These are phyloP conservation scores for Drosophila subpulchrella DNA, from an alignment of 1,140 invertebrate species.

Conservation along the genomic window DNA sequence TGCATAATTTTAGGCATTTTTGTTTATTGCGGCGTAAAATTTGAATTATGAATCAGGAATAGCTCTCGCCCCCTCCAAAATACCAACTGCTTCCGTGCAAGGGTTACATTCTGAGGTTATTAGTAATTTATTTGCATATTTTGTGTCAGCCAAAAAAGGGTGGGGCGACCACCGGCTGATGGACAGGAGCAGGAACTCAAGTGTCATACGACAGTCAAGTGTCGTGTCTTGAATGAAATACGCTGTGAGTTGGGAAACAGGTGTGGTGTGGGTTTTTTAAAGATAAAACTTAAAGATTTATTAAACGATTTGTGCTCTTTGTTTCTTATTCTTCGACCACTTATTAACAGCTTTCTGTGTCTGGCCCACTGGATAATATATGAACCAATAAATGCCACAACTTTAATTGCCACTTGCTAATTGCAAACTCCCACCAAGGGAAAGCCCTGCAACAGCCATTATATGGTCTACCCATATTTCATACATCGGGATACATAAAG, in stretches of 20 bases:
- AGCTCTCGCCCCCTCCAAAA: constrained; percentile 9
- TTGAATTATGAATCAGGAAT: constrained; percentile 78
- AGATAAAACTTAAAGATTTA: constrained; percentile 8
- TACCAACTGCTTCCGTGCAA: constrained; percentile 59
- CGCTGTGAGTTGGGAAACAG: constrained; percentile 54
- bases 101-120: constrained; percentile 80
- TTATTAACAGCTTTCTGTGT: constrained; percentile 1
- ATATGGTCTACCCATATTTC: constrained; percentile 72
- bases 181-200: constrained; percentile 57
- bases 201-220: constrained; percentile 78
- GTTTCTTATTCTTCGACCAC: not conserved
- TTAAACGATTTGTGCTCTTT: not conserved
- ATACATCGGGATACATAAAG: constrained; percentile 64
- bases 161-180: constrained; percentile 44
- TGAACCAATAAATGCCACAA: constrained; percentile 58
- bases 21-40: constrained; percentile 82
- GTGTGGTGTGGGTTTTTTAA: not conserved
- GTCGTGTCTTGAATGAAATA: constrained; percentile 75
- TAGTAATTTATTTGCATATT: constrained; percentile 83
- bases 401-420: constrained; percentile 81
- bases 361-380: constrained; percentile 33
- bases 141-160: constrained; percentile 33
- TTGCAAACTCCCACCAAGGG: constrained; percentile 63
- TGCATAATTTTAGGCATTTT: constrained; percentile 82
- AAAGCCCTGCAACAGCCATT: constrained; percentile 29